phyloP scores from a whole-genome alignment of 2,797 vertebrate genomes.

The Gouania willdenowi region DNA sequence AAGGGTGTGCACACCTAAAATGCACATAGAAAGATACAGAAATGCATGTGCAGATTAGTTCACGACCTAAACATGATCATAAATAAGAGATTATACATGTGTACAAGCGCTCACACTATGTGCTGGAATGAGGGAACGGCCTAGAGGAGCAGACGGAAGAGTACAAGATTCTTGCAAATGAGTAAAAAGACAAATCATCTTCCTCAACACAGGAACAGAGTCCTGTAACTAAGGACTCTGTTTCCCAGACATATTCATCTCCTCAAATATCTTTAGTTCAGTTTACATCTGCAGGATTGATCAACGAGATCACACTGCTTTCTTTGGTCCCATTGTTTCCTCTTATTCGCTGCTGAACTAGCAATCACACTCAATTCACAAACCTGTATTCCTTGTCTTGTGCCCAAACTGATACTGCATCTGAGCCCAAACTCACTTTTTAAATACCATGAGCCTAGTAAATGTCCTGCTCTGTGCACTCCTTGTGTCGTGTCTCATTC shows the following conservation, averaged over 20 bases:
- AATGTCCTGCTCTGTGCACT: constrained; percentile 57
- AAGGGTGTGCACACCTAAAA: constrained; percentile 48
- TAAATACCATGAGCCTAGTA: constrained; percentile 50
- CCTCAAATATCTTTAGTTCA: constrained; percentile 38
- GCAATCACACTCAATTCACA: constrained; percentile 48
- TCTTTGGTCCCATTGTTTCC: constrained; percentile 29
- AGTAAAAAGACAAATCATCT: constrained; percentile 51
- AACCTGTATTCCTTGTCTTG: constrained; percentile 66
- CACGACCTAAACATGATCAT: constrained; percentile 56
- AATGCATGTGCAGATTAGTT: constrained; percentile 50
- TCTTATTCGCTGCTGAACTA: constrained; percentile 59
- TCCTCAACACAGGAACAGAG: constrained; percentile 34
- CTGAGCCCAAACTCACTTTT: constrained; percentile 47
- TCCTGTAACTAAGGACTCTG: constrained; percentile 37
- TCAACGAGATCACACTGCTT: constrained; percentile 45
- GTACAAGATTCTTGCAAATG: constrained; percentile 58
- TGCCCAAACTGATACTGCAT: constrained; percentile 52
- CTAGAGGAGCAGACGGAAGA: constrained; percentile 55
- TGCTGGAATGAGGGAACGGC: constrained; percentile 55
- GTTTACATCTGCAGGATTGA: constrained; percentile 57
- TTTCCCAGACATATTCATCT: constrained; percentile 48
- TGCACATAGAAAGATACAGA: constrained; percentile 12
- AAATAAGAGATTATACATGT: no score
- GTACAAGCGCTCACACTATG: constrained; percentile 45
- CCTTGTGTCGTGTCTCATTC: constrained; percentile 60